phyloP scores from a whole-genome alignment of 2,888 invertebrate genomes.

The Leucozona laternaria region DNA sequence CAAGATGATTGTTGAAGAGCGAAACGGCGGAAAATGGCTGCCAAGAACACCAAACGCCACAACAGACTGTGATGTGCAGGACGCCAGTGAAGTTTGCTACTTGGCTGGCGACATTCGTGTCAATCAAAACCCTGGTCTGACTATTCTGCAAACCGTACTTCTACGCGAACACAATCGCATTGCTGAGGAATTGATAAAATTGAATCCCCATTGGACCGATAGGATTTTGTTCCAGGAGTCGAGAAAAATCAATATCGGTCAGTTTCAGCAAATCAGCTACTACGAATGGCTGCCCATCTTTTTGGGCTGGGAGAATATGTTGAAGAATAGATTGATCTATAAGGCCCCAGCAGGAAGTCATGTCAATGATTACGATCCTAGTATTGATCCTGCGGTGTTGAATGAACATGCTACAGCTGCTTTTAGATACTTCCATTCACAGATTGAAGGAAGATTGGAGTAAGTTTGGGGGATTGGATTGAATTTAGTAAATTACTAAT shows the following conservation, averaged over 20 bases:
- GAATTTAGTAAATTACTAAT: background rate
- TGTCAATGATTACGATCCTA: constrained; percentile 85
- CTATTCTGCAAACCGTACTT: constrained; percentile 84
- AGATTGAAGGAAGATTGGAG: constrained; percentile 85
- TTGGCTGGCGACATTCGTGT: constrained; percentile 86
- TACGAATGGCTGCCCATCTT: constrained; percentile 85
- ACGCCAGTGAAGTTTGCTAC: constrained; percentile 89
- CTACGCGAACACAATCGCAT: constrained; percentile 85
- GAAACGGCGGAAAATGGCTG: constrained; percentile 89
- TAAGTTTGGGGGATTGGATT: constrained; percentile 79
- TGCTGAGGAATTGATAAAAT: constrained; percentile 81
- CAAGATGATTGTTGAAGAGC: constrained; percentile 86
- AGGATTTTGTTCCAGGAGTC: constrained; percentile 85
- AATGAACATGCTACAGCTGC: constrained; percentile 88
- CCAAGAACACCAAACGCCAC: constrained; percentile 89
- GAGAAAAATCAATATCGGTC: constrained; percentile 84
- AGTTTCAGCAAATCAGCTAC: constrained; percentile 85
- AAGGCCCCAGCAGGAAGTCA: constrained; percentile 80
- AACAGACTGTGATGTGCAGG: constrained; percentile 88
- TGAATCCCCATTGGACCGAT: constrained; percentile 85
- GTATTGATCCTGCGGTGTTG: constrained; percentile 85
- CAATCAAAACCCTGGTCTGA: constrained; percentile 84
- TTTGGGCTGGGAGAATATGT: constrained; percentile 83
- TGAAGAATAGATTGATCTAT: constrained; percentile 82
- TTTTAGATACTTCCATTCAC: constrained; percentile 87